Percentiles rank a stretch among this genome's conserved stretches.
Evolutionary conservation across 2,113 vertebrate genomes (phyloP).

Genomic region (western clawed frog (Xenopus tropicalis)): DNA sequence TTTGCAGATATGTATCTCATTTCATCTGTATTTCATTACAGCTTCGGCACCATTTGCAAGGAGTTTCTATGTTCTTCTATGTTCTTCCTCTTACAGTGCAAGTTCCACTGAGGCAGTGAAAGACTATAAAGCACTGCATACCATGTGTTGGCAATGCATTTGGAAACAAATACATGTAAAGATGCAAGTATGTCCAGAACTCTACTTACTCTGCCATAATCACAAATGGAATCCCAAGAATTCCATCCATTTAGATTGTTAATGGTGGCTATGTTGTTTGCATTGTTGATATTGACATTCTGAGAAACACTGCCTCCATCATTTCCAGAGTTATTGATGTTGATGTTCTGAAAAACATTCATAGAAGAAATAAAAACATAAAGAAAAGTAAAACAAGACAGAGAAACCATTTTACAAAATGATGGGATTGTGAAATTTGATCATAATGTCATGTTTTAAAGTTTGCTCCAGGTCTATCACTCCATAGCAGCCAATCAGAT

Average conservation of each 20-base stretch:
- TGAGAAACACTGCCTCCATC: slow-evolving; percentile 41
- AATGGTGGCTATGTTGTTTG: slow-evolving; percentile 44
- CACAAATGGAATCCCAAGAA: slow-evolving; percentile 51
- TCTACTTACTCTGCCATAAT: slow-evolving; percentile 52
- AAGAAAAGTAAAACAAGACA: background rate
- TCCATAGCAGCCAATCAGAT: too few species aligned
- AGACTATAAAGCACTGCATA: too few species aligned
- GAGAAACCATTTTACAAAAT: background rate
- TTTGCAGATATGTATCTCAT: too few species aligned
- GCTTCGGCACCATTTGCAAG: too few species aligned
- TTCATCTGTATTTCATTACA: too few species aligned
- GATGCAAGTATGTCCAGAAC: background rate
- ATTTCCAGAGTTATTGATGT: slow-evolving; percentile 34
- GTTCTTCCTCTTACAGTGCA: too few species aligned
- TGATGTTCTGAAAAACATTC: slow-evolving; percentile 35
- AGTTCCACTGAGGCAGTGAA: too few species aligned
- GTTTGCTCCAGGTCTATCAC: too few species aligned
- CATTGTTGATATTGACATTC: slow-evolving; percentile 36
- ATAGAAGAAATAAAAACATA: slow-evolving; percentile 1
- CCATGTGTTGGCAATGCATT: too few species aligned
- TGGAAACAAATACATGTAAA: too few species aligned
- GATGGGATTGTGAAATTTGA: background rate
- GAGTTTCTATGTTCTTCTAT: too few species aligned
- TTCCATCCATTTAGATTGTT: slow-evolving; percentile 48
- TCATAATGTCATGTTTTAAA: too few species aligned